A percentile compares a stretch with the other conserved stretches of the same genome.
phyloP scores from a whole-genome alignment of 2,888 invertebrate genomes.

The Zygaena filipendulae region DNA sequence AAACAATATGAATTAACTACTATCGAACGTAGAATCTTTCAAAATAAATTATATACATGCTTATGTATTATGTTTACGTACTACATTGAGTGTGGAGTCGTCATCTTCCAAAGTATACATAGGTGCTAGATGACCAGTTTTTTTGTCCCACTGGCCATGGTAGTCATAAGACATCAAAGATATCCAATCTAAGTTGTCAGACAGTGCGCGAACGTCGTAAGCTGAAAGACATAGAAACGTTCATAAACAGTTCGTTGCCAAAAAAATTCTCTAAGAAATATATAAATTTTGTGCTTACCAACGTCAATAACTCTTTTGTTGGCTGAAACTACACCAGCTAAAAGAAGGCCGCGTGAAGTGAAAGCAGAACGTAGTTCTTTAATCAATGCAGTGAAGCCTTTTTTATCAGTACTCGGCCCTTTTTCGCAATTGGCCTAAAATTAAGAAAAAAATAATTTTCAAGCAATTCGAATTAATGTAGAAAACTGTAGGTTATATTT shows the following conservation, averaged over 20 bases:
- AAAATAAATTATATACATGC: too few relatives aligned
- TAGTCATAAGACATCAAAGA: conserved; percentile 93
- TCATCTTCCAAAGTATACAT: conserved; percentile 83
- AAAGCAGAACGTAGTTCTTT: conserved; percentile 79
- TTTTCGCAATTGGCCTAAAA: conserved; percentile 81
- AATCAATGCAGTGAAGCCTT: conserved; percentile 79
- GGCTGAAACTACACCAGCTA: conserved; percentile 89
- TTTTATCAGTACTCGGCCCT: conserved; percentile 84
- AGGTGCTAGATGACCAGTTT: conserved; percentile 90
- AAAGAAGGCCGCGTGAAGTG: conserved; percentile 74
- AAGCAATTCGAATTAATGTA: too few relatives aligned
- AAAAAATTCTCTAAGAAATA: too few relatives aligned
- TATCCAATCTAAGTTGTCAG: conserved; percentile 87
- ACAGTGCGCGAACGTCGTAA: conserved; percentile 82
- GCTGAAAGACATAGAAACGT: conserved; percentile 26
- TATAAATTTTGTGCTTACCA: too few relatives aligned
- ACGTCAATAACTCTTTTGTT: conserved; percentile 85
- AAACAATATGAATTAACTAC: too few relatives aligned
- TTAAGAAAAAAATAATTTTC: too few relatives aligned
- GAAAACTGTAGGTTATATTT: too few relatives aligned
- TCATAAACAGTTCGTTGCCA: neutral
- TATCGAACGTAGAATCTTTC: too few relatives aligned
- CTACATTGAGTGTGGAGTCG: conserved; percentile 82
- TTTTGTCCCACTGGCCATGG: conserved; percentile 92
- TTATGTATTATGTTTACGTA: too few relatives aligned